Base-by-base conservation (phyloP, 2,113 vertebrate species). In the Oenanthe melanoleuca region DNA sequence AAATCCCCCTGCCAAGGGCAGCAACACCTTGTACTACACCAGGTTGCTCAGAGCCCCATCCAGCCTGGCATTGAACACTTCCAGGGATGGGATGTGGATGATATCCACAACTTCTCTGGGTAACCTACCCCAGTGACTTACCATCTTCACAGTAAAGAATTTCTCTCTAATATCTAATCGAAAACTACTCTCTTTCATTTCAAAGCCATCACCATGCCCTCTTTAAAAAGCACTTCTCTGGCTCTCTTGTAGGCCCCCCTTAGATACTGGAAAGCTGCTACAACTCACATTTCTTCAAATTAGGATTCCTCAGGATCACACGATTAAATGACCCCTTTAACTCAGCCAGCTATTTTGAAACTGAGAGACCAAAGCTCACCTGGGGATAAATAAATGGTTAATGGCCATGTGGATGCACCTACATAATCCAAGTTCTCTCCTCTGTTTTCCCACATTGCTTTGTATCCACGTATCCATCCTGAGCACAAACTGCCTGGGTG, bases 381-480 rank as follows among this genome's bases (percentile, higher is more conserved):
- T n/a, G n/a, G 40, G 64, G 56, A 88, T 92, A 94, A 86, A 81
- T 81, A 42, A 88, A 56, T 42, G 37, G 52, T 66, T 92, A 84
- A 86, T 0, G 5, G 34, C 31, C 77, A 37, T 19, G 44, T 0
- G 0, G 83, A 86, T 74, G 72, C 65, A 92, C 40, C 47, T 42
- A 64, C n/a, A 59, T 18, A 83, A 72, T 21, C 57, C 61, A 60
- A 71, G 14, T 29, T 82, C n/a, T 64, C 66, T 57, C 42, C 16
- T 28, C 50, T 49, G 8, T 80, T 88, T 71, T 53, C 53, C 77
- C 65, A 64, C n/a, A 19, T 19, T 2, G 1, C 34, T 81, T 56
- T 2, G 6, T 47, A 52, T 38, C 56, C 3, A 21, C 0, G 0
- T 5, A 37, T 37, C 38, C 0, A 0, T 33, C 61, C 50, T 0